Evolutionary conservation across 2,113 vertebrate species (phyloP).

Genomic region (Pachycephala philippinensis): DNA sequence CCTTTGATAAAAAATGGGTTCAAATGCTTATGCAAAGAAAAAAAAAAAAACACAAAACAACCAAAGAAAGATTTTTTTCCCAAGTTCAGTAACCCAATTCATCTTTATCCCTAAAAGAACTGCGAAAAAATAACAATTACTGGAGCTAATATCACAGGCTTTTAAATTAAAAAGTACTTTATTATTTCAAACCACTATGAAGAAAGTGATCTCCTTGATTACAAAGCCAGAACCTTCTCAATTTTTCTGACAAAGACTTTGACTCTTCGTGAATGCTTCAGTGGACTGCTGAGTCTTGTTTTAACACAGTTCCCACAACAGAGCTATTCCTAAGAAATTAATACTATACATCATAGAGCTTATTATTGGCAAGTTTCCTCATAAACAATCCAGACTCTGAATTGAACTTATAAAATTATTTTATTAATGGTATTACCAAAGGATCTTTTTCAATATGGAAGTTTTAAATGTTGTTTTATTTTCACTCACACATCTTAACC

Average conservation of each 20-base stretch:
- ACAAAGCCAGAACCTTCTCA: not conserved
- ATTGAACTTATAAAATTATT: not conserved
- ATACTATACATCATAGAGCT: not conserved
- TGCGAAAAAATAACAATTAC: not conserved
- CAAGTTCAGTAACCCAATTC: not conserved
- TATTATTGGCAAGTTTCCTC: not conserved
- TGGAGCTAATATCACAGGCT: not conserved
- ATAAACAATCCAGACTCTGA: not conserved
- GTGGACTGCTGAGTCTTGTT: not conserved
- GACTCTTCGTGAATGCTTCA: not conserved
- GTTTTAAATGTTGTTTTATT: not conserved
- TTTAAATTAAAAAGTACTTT: not conserved
- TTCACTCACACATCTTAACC: not conserved
- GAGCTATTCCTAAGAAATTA: not conserved
- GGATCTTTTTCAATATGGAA: not conserved
- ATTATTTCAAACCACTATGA: not conserved
- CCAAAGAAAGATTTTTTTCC: not conserved
- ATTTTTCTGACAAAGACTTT: not conserved
- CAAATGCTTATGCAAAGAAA: not conserved
- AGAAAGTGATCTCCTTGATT: not conserved
- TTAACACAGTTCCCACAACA: not conserved
- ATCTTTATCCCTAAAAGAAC: not conserved
- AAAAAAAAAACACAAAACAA: not conserved
- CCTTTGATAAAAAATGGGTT: not conserved
- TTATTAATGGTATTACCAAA: not conserved